Conservation (phyloP, 2,113 vertebrate genomes). For the Globicephala melas region DNA sequence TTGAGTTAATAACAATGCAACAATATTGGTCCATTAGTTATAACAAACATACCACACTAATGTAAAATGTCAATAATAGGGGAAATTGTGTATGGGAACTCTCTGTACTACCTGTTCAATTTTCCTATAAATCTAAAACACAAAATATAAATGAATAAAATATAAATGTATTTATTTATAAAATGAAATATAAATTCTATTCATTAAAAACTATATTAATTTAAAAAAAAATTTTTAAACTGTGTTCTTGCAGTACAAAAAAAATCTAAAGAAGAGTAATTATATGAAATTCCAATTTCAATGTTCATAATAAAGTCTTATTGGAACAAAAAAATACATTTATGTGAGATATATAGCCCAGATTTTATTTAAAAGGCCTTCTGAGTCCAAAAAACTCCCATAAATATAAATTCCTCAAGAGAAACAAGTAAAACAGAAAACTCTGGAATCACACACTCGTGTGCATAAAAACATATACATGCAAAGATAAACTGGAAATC, state of each 20-base stretch:
- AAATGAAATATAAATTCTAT: background rate
- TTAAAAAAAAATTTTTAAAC: background rate
- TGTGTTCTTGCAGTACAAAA: background rate
- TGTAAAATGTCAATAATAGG: background rate
- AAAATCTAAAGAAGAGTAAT: background rate
- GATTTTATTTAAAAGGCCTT: background rate
- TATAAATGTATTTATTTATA: background rate
- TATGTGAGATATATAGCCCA: background rate
- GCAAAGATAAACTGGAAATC: background rate
- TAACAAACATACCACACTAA: background rate
- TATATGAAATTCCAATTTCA: background rate
- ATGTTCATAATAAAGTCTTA: background rate
- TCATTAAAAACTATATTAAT: background rate
- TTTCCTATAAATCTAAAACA: constrained; percentile 2
- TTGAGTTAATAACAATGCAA: background rate
- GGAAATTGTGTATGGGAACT: background rate
- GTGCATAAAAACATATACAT: background rate
- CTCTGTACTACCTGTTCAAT: background rate
- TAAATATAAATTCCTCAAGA: constrained; percentile 7
- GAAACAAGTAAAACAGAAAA: background rate
- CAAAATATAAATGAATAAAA: background rate
- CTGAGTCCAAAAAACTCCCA: background rate
- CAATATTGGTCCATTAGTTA: background rate
- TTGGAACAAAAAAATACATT: background rate
- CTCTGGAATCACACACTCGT: background rate